Conservation (phyloP, 2,888 invertebrate genomes). For the Dorcus hopei region DNA sequence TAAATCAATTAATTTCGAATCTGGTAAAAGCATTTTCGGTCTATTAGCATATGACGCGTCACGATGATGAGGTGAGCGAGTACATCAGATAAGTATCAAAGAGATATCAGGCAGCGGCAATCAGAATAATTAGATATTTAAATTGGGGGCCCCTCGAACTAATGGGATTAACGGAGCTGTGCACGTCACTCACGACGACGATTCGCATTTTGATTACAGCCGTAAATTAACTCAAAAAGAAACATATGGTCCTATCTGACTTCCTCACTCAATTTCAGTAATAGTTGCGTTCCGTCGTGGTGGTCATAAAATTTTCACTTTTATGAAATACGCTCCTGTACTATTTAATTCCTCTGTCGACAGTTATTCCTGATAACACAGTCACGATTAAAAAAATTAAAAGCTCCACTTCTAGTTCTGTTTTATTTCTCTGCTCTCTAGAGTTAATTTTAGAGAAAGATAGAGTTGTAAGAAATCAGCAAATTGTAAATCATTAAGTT, state of each 20-base stretch:
- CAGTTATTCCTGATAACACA: too few relatives aligned
- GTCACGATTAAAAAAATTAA: too few relatives aligned
- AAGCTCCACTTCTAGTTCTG: too few relatives aligned
- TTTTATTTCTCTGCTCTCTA: too few relatives aligned
- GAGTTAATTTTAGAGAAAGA: too few relatives aligned
- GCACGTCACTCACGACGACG: slow-evolving; percentile 27
- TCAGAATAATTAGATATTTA: slow-evolving; percentile 40
- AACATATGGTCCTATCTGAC: slow-evolving; percentile 1
- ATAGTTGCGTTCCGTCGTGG: slow-evolving; percentile 6
- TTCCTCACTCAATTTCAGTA: not conserved
- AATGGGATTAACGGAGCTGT: slow-evolving; percentile 26
- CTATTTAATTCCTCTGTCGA: too few relatives aligned
- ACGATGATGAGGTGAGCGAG: slow-evolving; percentile 20
- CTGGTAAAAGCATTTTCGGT: slow-evolving; percentile 26
- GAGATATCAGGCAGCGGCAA: slow-evolving; percentile 33
- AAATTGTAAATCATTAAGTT: too few relatives aligned
- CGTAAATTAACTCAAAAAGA: slow-evolving; percentile 19
- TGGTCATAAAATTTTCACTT: slow-evolving; percentile 1
- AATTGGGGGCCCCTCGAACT: slow-evolving; percentile 28
- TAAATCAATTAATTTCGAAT: slow-evolving; percentile 17
- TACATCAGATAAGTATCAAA: slow-evolving; percentile 33
- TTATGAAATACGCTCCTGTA: too few relatives aligned
- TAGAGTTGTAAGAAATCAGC: too few relatives aligned
- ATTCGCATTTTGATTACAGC: slow-evolving; percentile 26
- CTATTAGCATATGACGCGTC: slow-evolving; percentile 27